Evolutionary conservation across 2,888 invertebrate species (phyloP), one percentile per base, ranked within the genome.

Genomic region (Agonopterix heracliana): DNA sequence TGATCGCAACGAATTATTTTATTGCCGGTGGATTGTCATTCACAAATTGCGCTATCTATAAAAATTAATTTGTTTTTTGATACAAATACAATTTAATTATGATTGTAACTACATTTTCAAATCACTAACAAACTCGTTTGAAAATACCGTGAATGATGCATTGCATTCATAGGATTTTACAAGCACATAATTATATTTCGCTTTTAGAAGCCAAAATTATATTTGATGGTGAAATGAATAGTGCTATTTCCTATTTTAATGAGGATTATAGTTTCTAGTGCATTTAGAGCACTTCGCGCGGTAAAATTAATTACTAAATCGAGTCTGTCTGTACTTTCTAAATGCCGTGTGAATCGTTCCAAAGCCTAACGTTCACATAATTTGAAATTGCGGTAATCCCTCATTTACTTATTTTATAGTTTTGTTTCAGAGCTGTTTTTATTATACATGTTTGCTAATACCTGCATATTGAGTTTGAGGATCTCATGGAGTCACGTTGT

Each of bases 231-330:
- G 70, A 71, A 78, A 76, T 76, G 83, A 85, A 86, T 81, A 80
- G 82, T 71, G 77, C 78, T 74, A 80, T 84, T 81, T 85, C 80
- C 84, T 68, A 81, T 82, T 86, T 86, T 83, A 84, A 83, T 82
- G 79, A 78, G 86, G 85, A 87, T 87, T 86, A 87, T 82, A 82
- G 85, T 84, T 85, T 81, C 81, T 80, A 74, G 78, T 84, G 84
- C 86, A 85, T 87, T 87, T 81, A 74, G 81, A 80, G 84, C 72
- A 84, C 82, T 85, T 84, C 78, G 72, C 77, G 74, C 75, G 74
- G 79, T 79, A 78, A 84, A 87, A 85, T 88, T 88, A 88, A 88
- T 87, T 85, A 88, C 84, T 81, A 82, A 82, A 86, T 82, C 78
- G 80, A 66, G 77, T 78, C 78, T 81, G 79, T 70, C 77, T 79